Evolutionary conservation across 2,888 invertebrate species (phyloP).

Genomic region (Stenoptilia bipunctidactyla): DNA sequence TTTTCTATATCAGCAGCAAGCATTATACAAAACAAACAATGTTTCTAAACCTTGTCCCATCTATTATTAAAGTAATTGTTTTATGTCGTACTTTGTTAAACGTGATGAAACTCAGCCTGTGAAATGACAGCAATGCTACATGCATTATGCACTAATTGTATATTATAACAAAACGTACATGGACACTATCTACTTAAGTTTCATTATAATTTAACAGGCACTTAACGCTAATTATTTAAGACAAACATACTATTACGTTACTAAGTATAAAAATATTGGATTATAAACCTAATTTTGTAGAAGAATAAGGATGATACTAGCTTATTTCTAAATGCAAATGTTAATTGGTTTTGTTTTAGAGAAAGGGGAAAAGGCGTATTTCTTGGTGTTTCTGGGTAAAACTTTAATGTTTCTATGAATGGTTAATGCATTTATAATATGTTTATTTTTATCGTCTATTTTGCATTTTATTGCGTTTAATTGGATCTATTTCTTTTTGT

Average conservation of each 20-base stretch:
- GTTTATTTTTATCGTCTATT: constrained; percentile 58
- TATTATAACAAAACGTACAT: constrained; percentile 38
- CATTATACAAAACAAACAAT: constrained; percentile 7
- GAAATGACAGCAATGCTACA: constrained; percentile 32
- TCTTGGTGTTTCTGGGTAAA: constrained; percentile 59
- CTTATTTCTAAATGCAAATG: no score
- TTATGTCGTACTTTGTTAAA: constrained; percentile 21
- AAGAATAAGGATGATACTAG: neutral
- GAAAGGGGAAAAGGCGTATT: constrained; percentile 46
- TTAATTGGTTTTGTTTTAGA: constrained; percentile 15
- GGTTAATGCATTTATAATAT: constrained; percentile 61
- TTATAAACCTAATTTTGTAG: neutral
- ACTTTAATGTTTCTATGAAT: constrained; percentile 50
- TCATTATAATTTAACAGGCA: constrained; percentile 62
- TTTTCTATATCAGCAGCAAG: no score
- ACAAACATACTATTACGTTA: constrained; percentile 17
- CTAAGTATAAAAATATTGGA: neutral
- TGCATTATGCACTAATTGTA: constrained; percentile 52
- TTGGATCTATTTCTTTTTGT: no score
- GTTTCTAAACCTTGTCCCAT: constrained; percentile 20
- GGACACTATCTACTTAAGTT: constrained; percentile 57
- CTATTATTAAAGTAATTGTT: constrained; percentile 37
- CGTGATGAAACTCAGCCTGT: constrained; percentile 31
- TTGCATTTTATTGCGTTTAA: constrained; percentile 56
- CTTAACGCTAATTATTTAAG: constrained; percentile 55